Conservation (phyloP, 2,113 vertebrate genomes). For the Collichthys lucidus region DNA sequence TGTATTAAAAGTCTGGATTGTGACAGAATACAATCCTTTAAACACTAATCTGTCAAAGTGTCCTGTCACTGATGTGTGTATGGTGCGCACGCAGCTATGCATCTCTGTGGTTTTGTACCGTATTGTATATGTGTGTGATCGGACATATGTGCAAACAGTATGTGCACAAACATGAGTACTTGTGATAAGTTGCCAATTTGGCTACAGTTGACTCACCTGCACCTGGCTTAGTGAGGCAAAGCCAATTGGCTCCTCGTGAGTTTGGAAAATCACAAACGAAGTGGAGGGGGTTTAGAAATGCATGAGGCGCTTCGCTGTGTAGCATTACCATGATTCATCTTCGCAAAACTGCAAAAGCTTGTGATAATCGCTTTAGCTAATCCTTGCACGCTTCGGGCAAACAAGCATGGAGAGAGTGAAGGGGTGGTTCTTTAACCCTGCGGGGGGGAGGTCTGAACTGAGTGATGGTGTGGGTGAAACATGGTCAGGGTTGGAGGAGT, state of each 20-base stretch:
- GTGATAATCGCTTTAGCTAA: slow-evolving; percentile 84
- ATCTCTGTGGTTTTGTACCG: not conserved
- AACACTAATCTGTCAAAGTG: slow-evolving; percentile 13
- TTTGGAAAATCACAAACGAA: slow-evolving; percentile 82
- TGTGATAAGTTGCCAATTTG: slow-evolving; percentile 69
- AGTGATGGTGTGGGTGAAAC: slow-evolving; percentile 60
- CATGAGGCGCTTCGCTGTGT: slow-evolving; percentile 78
- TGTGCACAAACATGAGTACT: not conserved
- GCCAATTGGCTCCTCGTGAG: slow-evolving; percentile 79
- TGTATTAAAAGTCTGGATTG: slow-evolving; percentile 18
- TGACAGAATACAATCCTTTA: slow-evolving; percentile 9
- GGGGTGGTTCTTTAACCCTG: slow-evolving; percentile 65
- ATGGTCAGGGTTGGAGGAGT: slow-evolving; percentile 48
- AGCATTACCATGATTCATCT: slow-evolving; percentile 87
- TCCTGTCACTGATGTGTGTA: not conserved
- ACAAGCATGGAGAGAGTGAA: slow-evolving; percentile 73
- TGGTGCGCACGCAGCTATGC: not conserved
- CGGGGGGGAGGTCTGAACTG: slow-evolving; percentile 42
- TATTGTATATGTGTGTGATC: not conserved
- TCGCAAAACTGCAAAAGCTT: slow-evolving; percentile 83
- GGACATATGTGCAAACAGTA: slow-evolving; percentile 29
- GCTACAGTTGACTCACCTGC: slow-evolving; percentile 72
- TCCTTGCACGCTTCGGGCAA: slow-evolving; percentile 77
- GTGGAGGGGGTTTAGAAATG: slow-evolving; percentile 83
- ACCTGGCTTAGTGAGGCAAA: slow-evolving; percentile 65